phyloP scores from a whole-genome alignment of 2,888 invertebrate genomes.

The Furcula furcula region DNA sequence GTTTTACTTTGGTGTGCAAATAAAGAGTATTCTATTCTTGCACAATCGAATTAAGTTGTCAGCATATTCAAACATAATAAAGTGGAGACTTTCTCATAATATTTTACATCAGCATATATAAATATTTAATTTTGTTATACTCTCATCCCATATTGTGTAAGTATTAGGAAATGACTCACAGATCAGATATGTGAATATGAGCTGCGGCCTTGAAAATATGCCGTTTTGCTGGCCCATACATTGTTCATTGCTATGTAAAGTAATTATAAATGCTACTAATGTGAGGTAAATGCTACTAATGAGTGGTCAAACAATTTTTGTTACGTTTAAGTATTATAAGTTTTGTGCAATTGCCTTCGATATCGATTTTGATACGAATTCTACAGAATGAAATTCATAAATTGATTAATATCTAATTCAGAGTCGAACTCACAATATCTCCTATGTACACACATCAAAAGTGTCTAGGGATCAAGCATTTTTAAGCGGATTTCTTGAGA shows the following conservation, averaged over 20 bases:
- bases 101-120: conserved; percentile 2
- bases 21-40: no score
- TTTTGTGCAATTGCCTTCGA: conserved; percentile 27
- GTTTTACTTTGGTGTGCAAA: no score
- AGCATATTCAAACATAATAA: conserved; percentile 7
- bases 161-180: conserved; percentile 33
- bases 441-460: no score
- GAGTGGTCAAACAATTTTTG: conserved; percentile 37
- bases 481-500: no score
- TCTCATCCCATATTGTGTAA: conserved; percentile 21
- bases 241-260: conserved; percentile 49
- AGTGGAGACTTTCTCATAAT: conserved; percentile 11
- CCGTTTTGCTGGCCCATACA: conserved; percentile 39
- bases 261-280: conserved; percentile 57
- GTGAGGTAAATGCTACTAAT: conserved; percentile 48
- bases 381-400: no score
- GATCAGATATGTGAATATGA: conserved; percentile 31
- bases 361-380: conserved; percentile 9
- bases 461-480: no score
- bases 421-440: no score
- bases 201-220: conserved; percentile 43
- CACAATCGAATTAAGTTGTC: neutral
- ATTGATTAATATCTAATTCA: no score
- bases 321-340: conserved; percentile 39
- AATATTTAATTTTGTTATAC: conserved; percentile 11